Conservation (phyloP, 2,113 vertebrate species). For the Strix aluco region DNA sequence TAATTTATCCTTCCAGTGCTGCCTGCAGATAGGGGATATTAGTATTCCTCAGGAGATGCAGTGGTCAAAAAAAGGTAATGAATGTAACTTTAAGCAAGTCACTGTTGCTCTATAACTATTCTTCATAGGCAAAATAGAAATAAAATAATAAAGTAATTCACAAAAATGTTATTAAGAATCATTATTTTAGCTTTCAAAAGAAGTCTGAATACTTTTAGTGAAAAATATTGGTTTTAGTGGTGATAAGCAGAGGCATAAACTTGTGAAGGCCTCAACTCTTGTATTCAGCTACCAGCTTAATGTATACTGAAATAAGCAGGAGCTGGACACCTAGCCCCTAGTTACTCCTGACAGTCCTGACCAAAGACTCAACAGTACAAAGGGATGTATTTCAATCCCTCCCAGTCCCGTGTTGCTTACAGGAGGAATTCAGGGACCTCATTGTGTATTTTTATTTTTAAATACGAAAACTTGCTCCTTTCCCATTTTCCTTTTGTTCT, state of each 20-base stretch:
- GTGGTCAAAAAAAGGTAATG: background rate
- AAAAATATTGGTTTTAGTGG: background rate
- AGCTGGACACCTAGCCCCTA: background rate
- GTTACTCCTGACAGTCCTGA: background rate
- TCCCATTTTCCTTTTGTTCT: background rate
- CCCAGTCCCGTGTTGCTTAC: rapidly evolving
- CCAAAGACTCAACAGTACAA: background rate
- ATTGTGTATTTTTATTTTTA: background rate
- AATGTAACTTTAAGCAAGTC: background rate
- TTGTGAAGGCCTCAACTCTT: background rate
- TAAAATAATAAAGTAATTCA: background rate
- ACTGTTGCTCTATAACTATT: background rate
- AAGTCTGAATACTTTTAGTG: background rate
- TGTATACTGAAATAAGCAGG: background rate
- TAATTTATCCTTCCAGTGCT: background rate
- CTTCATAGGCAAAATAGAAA: background rate
- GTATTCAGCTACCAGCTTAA: background rate
- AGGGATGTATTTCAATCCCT: background rate
- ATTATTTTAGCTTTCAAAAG: background rate
- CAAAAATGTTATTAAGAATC: background rate
- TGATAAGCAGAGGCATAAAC: background rate
- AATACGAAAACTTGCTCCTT: background rate
- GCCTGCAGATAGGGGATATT: background rate
- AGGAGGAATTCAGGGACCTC: background rate
- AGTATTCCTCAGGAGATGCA: background rate